Conservation (phyloP, 2,113 vertebrate species). For the Pomatorhinus ruficollis region DNA sequence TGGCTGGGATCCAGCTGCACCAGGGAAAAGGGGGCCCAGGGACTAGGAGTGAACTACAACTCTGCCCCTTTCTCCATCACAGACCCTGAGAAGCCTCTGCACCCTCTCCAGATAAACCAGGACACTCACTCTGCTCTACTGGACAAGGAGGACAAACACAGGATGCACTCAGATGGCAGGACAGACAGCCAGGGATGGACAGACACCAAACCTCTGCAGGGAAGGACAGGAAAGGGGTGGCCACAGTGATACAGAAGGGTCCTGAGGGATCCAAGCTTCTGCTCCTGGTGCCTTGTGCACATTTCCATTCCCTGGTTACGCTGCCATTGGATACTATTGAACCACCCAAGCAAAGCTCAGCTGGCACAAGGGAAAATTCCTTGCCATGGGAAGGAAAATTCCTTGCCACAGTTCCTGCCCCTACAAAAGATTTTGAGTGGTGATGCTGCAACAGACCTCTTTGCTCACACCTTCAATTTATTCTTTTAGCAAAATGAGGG, state of each 20-base stretch:
- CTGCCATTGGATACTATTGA: accelerated
- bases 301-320: not conserved
- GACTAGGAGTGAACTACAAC: not conserved
- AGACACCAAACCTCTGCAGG: not conserved
- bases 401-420: not conserved
- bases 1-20: not conserved
- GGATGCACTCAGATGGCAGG: accelerated
- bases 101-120: not conserved
- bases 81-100: not conserved
- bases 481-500: not conserved
- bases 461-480: not conserved
- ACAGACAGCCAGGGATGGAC: not conserved
- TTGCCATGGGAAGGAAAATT: not conserved
- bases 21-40: not conserved
- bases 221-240: no score
- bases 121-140: not conserved
- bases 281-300: not conserved
- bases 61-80: not conserved
- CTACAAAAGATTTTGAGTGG: not conserved
- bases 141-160: not conserved
- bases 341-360: not conserved
- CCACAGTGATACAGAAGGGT: accelerated
- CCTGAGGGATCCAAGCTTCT: not conserved
- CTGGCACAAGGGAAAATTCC: accelerated
- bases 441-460: not conserved